phyloP scores from a whole-genome alignment of 2,888 invertebrate genomes.

The Synanthedon vespiformis region DNA sequence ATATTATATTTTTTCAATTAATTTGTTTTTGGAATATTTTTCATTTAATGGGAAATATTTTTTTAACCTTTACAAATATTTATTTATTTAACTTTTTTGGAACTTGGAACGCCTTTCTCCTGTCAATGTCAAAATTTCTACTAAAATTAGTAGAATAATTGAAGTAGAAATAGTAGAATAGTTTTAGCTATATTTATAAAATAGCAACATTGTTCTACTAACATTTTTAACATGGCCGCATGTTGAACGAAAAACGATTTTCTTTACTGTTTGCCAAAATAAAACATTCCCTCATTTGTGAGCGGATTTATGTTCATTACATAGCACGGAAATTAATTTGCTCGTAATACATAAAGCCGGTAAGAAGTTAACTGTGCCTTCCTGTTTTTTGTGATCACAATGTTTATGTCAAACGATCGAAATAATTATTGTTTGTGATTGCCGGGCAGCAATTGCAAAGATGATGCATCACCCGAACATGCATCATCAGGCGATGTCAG shows the following conservation, averaged over 20 bases:
- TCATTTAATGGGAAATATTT: no score
- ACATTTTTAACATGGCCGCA: slow-evolving; percentile 83
- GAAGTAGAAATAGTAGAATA: no score
- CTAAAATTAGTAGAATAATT: no score
- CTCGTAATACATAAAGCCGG: slow-evolving; percentile 36
- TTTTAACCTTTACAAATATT: no score
- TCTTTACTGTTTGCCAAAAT: slow-evolving; percentile 85
- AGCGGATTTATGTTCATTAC: slow-evolving; percentile 51
- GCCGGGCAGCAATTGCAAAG: slow-evolving; percentile 37
- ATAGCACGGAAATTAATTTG: slow-evolving; percentile 33
- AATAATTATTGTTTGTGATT: slow-evolving; percentile 31
- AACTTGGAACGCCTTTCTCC: no score
- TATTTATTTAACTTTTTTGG: no score
- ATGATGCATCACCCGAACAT: slow-evolving; percentile 72
- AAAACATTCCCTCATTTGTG: slow-evolving; percentile 40
- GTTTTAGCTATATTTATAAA: background rate
- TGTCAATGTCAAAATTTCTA: no score
- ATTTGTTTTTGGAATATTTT: no score
- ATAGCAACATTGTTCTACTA: slow-evolving; percentile 21
- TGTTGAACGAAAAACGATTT: slow-evolving; percentile 79
- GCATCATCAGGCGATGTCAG: slow-evolving; percentile 68
- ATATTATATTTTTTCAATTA: no score
- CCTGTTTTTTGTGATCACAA: background rate
- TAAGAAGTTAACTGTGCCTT: slow-evolving; percentile 20
- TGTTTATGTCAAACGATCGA: slow-evolving; percentile 6